Evolutionary conservation across 2,797 vertebrate genomes (phyloP).

Genomic region (Gymnodraco acuticeps): DNA sequence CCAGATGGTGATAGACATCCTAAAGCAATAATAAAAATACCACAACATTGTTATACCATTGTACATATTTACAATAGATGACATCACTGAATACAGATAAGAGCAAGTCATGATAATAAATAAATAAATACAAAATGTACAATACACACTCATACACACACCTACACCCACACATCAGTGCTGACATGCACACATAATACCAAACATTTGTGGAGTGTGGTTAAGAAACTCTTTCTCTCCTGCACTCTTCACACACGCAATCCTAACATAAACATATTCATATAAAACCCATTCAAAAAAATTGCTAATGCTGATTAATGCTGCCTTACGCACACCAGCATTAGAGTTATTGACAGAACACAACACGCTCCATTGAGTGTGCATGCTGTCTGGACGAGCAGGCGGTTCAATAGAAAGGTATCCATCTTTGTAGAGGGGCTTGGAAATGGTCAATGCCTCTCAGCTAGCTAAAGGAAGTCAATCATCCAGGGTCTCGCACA

Average conservation of each 20-base stretch:
- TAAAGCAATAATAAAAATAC: no score
- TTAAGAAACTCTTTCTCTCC: neutral
- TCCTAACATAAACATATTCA: neutral
- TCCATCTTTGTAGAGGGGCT: conserved; percentile 70
- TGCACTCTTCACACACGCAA: neutral
- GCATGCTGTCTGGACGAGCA: conserved; percentile 54
- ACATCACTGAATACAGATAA: no score
- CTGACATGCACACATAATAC: neutral
- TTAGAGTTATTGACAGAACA: conserved; percentile 50
- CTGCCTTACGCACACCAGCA: conserved; percentile 3
- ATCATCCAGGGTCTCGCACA: conserved; percentile 62
- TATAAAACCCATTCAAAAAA: neutral
- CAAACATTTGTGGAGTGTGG: neutral
- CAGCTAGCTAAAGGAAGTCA: conserved; percentile 70
- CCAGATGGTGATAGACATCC: no score
- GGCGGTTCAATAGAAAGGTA: conserved; percentile 60
- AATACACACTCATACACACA: no score
- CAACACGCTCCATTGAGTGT: conserved; percentile 61
- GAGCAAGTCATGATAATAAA: no score
- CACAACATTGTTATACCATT: no score
- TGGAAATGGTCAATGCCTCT: conserved; percentile 73
- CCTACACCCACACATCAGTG: no score
- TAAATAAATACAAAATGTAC: no score
- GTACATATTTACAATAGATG: no score
- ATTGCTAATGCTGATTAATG: conserved; percentile 13